These are phyloP conservation scores for Poeciliopsis infans DNA, from an alignment of 2,797 vertebrate genomes.

Conservation along the genomic window DNA sequence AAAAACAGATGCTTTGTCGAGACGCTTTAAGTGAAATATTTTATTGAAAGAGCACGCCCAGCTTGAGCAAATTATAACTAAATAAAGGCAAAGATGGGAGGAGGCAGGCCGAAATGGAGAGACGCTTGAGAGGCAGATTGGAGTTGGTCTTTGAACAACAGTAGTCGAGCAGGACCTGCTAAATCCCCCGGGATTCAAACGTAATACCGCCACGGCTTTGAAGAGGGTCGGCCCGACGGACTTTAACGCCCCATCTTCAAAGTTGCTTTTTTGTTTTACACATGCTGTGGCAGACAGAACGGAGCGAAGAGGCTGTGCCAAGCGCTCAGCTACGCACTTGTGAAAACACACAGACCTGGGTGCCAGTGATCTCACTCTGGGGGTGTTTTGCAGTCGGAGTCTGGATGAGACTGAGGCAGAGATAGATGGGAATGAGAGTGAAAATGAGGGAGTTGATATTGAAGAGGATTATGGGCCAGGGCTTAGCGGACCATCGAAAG, in stretches of 20 bases:
- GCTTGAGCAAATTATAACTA: slow-evolving; percentile 25
- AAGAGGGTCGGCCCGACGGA: slow-evolving; percentile 34
- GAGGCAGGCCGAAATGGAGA: slow-evolving; percentile 23
- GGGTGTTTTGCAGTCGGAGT: slow-evolving; percentile 46
- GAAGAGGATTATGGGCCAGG: slow-evolving; percentile 60
- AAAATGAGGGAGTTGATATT: slow-evolving; percentile 53
- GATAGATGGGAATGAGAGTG: slow-evolving; percentile 8
- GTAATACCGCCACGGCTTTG: slow-evolving; percentile 51
- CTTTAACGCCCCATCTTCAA: slow-evolving; percentile 57
- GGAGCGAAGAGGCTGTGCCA: slow-evolving; percentile 23
- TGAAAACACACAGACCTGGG: slow-evolving; percentile 65
- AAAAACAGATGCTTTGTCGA: slow-evolving; percentile 1
- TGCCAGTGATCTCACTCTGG: slow-evolving; percentile 52
- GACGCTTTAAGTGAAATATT: neutral
- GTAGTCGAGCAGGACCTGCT: slow-evolving; percentile 37
- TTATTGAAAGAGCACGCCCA: neutral
- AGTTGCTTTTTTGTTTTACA: slow-evolving; percentile 59
- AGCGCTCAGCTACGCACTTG: slow-evolving; percentile 66
- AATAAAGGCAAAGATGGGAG: slow-evolving; percentile 30
- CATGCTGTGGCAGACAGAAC: slow-evolving; percentile 32
- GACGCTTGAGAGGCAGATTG: slow-evolving; percentile 21
- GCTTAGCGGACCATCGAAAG: slow-evolving; percentile 62
- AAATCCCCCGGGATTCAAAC: slow-evolving; percentile 62
- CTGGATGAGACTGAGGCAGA: slow-evolving; percentile 35
- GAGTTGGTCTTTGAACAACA: slow-evolving; percentile 52